phyloP scores from a whole-genome alignment of 2,888 invertebrate species.

The Platypus cylindrus region DNA sequence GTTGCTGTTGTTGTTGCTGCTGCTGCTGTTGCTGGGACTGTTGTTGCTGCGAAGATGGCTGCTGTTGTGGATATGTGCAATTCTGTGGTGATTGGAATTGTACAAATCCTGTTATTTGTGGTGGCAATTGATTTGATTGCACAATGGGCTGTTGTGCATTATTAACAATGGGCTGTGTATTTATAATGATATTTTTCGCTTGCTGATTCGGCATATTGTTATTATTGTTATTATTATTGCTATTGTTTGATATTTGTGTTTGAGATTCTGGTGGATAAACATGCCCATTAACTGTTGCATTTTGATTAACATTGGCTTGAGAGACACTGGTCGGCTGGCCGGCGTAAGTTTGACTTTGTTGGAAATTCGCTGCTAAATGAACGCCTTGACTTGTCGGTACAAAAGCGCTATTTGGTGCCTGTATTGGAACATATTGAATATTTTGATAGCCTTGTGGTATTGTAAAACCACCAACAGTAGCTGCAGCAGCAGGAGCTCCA shows the following conservation, averaged over 20 bases:
- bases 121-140: conserved; percentile 21
- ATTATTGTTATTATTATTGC: conserved; percentile 21
- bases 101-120: conserved; percentile 10
- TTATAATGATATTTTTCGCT: conserved; percentile 29
- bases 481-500: no score
- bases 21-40: conserved; percentile 20
- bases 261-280: conserved; percentile 20
- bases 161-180: conserved; percentile 15
- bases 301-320: conserved; percentile 23
- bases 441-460: conserved; percentile 27
- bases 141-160: conserved; percentile 14
- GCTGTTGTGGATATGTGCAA: conserved; percentile 18
- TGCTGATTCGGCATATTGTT: conserved; percentile 29
- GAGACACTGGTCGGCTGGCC: conserved; percentile 25
- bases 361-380: conserved; percentile 27
- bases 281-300: conserved; percentile 33
- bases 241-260: conserved; percentile 15
- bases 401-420: conserved; percentile 32
- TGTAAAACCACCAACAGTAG: conserved; percentile 22
- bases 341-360: conserved; percentile 33
- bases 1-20: conserved; percentile 17
- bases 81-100: conserved; percentile 9
- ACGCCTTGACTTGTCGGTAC: conserved; percentile 31
- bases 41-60: conserved; percentile 20
- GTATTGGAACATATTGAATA: conserved; percentile 33